Percentiles rank a stretch among this genome's conserved stretches.
phyloP scores from a whole-genome alignment of 2,888 invertebrate genomes.

The Sussaba pulchella region DNA sequence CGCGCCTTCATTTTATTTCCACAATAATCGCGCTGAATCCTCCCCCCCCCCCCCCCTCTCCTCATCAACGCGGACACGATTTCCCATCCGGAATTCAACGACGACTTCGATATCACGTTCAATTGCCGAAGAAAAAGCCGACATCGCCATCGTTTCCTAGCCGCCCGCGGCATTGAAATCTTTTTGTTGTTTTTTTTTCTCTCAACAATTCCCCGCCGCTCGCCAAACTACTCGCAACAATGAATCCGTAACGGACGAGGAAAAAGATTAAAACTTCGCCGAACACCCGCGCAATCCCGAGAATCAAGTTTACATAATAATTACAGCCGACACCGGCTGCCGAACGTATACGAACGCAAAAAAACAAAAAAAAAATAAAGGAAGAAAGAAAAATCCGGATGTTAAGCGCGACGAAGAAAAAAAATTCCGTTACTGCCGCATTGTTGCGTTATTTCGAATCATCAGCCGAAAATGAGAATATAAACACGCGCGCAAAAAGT shows the following conservation, averaged over 20 bases:
- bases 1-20: too few relatives aligned
- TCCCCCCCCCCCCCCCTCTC: background rate
- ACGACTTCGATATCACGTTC: too few relatives aligned
- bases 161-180: background rate
- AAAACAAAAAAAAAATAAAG: background rate
- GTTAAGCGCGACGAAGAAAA: background rate
- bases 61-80: background rate
- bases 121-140: background rate
- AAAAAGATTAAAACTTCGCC: background rate
- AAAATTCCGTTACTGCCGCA: background rate
- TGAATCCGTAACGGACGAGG: background rate
- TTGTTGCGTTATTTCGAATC: background rate
- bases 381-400: background rate
- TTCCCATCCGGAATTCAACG: slow-evolving; percentile 41
- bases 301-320: slow-evolving; percentile 1
- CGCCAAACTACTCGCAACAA: background rate
- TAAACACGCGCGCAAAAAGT: too few relatives aligned
- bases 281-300: background rate
- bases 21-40: background rate
- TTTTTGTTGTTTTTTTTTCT: too few relatives aligned
- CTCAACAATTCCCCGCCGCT: too few relatives aligned
- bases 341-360: background rate
- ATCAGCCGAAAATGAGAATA: background rate
- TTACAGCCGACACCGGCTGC: slow-evolving; percentile 6
- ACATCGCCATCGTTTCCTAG: background rate